Base-by-base conservation (phyloP, 2,888 invertebrate species). In the Stenodera caucasica region DNA sequence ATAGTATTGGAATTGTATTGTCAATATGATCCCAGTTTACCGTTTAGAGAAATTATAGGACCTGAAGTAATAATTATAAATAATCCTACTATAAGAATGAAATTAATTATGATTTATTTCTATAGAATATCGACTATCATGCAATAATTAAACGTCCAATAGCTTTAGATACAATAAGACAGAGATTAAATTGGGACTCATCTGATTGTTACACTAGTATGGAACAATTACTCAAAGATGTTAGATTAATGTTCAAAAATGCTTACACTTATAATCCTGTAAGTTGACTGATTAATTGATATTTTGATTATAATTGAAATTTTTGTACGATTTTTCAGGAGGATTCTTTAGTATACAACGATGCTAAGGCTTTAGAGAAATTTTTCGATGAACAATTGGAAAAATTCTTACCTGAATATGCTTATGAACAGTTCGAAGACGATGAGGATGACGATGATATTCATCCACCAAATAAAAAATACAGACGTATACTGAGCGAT, bases 1-100 rank as follows among this genome's bases (percentile, higher is more conserved):
- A 85, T 96, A 66, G 88, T 96, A 65, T 84, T 96, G 71, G 95
- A 96, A 82, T 84, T 96, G 71, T 95, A 94, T 81, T 95, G 94
- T 80, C 94, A 96, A 81, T 92, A 92, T 78, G 94, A 94, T 78
- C 87, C 88, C 71, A 94, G 94, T 82, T 86, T 92, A 73, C 89
- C 91, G 64, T 96, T 96, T 82, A 88, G 96, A 75, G 93, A 94
- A 81, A 86, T 91, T 57, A 91, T 94, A 68, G 88, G 90, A 66
- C 82, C 85, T 53, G 89, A 91, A 75, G 90, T 91, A 81, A 83
- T 18, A 4, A 14, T 35, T 35, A n/a, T 15, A 2, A 8, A 84
- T 80, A 40, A 59, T 33, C 12, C 7, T n/a, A 29, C 23, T 30
- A 49, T 35, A 49, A 30, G n/a, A 56, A 26, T 14, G 15, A 15